These are phyloP conservation scores for Planiliza haematocheilus DNA, from an alignment of 2,113 vertebrate species.

Conservation along the genomic window DNA sequence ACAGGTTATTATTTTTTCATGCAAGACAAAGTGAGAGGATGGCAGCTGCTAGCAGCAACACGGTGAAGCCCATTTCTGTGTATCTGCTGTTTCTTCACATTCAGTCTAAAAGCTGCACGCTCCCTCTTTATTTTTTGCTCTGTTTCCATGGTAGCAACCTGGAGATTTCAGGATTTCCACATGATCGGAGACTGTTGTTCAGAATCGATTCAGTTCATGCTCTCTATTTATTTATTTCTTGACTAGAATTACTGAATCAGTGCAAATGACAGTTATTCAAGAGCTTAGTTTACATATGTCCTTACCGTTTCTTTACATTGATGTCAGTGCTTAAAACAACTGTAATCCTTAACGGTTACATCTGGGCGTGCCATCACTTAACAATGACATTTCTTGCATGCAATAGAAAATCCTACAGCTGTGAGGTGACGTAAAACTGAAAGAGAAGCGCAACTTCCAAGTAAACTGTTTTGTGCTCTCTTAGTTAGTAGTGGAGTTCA, in stretches of 20 bases:
- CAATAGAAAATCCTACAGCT: too few species aligned
- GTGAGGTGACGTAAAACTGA: constrained; percentile 5
- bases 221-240: too few species aligned
- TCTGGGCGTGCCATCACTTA: neutral
- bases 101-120: constrained; percentile 21
- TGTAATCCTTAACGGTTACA: neutral
- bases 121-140: constrained; percentile 6
- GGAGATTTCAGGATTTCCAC: constrained; percentile 29
- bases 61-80: neutral
- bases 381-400: too few species aligned
- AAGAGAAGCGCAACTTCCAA: neutral
- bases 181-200: constrained; percentile 23
- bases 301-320: neutral
- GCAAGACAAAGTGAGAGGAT: constrained; percentile 49
- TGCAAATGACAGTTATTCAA: constrained; percentile 1
- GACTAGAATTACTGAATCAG: neutral
- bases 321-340: neutral
- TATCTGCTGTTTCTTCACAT: constrained; percentile 13
- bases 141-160: constrained; percentile 78
- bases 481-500: constrained; percentile 19
- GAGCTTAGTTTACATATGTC: neutral
- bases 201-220: too few species aligned
- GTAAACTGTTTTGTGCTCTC: neutral
- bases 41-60: constrained; percentile 34
- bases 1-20: constrained; percentile 29